Conservation (phyloP, 2,888 invertebrate species). For the Endomychus coccineus region DNA sequence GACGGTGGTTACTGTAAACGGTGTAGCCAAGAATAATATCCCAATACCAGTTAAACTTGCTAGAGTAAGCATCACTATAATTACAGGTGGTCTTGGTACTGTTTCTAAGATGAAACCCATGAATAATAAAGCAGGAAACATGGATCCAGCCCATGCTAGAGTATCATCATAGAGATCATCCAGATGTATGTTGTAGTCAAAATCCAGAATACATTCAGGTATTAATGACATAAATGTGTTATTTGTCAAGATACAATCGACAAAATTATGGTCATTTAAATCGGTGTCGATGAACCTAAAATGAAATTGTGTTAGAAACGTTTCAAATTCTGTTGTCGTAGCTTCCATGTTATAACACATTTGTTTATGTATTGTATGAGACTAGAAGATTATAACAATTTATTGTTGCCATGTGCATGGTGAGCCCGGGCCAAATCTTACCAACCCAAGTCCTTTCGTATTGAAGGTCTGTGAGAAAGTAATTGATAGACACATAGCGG, state of each 20-base stretch:
- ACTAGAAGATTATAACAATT: too few species aligned
- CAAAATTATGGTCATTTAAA: slow-evolving; percentile 50
- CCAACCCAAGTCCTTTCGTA: too few species aligned
- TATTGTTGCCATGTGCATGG: too few species aligned
- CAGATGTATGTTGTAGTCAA: slow-evolving; percentile 54
- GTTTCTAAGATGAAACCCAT: slow-evolving; percentile 39
- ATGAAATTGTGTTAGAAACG: too few species aligned
- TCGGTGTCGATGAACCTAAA: slow-evolving; percentile 65
- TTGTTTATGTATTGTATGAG: too few species aligned
- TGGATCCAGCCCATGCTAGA: slow-evolving; percentile 41
- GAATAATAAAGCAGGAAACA: slow-evolving; percentile 44
- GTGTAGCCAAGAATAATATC: slow-evolving; percentile 47
- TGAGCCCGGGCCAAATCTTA: too few species aligned
- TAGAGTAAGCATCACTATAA: slow-evolving; percentile 38
- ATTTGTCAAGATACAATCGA: slow-evolving; percentile 51
- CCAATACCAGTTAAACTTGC: slow-evolving; percentile 47
- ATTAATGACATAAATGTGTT: slow-evolving; percentile 46
- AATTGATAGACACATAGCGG: too few species aligned
- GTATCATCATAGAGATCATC: slow-evolving; percentile 44
- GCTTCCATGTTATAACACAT: too few species aligned
- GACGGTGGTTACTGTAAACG: slow-evolving; percentile 35
- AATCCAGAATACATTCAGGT: slow-evolving; percentile 41
- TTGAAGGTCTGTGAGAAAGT: too few species aligned
- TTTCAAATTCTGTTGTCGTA: too few species aligned
- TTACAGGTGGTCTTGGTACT: slow-evolving; percentile 32